These are phyloP conservation scores for Syrphus vitripennis DNA, from an alignment of 2,888 invertebrate species.

Conservation along the genomic window DNA sequence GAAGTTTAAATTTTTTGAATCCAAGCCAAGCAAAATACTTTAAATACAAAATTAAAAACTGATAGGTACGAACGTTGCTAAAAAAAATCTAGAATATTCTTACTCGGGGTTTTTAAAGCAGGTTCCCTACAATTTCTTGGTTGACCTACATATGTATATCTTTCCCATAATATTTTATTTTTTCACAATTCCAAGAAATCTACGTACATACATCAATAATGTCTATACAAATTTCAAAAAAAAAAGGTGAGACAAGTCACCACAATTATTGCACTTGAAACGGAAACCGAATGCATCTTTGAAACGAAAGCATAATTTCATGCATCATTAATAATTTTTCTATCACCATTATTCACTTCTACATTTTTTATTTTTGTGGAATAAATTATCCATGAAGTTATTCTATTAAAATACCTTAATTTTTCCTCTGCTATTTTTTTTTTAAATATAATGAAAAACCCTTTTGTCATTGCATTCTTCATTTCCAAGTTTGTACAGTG, in stretches of 20 bases:
- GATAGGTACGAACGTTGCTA: too few species aligned
- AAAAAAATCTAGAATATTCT: too few species aligned
- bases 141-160: too few species aligned
- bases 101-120: too few species aligned
- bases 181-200: too few species aligned
- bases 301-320: conserved; percentile 8
- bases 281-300: neutral
- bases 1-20: too few species aligned
- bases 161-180: too few species aligned
- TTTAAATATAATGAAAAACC: conserved; percentile 5
- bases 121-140: too few species aligned
- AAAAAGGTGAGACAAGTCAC: conserved; percentile 5
- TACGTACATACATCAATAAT: neutral
- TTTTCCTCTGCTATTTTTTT: too few species aligned
- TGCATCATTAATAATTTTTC: neutral
- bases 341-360: neutral
- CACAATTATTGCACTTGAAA: conserved; percentile 11
- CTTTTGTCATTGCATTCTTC: conserved; percentile 12
- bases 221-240: neutral
- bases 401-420: neutral
- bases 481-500: conserved; percentile 14
- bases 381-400: conserved; percentile 19
- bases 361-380: neutral
- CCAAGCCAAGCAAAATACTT: too few species aligned
- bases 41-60: too few species aligned